A percentile compares a stretch with the other conserved stretches of the same genome.
Evolutionary conservation across 1,140 invertebrate genomes (phyloP).

Genomic region (Portunus trituberculatus): DNA sequence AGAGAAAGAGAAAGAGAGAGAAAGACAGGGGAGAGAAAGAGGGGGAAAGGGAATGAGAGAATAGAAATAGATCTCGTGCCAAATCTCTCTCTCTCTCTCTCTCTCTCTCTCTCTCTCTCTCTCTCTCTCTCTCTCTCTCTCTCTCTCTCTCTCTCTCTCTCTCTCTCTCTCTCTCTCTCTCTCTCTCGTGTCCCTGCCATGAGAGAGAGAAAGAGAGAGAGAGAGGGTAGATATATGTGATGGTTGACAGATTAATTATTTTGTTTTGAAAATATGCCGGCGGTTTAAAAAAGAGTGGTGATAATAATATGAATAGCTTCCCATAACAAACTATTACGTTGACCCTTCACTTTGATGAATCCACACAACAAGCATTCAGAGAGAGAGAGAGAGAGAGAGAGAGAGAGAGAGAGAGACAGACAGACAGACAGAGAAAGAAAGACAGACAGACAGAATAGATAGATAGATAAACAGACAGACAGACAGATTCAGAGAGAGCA

Average conservation of each 20-base stretch:
- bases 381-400: not conserved
- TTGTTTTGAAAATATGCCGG: too few relatives aligned
- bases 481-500: not conserved
- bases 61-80: too few relatives aligned
- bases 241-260: too few relatives aligned
- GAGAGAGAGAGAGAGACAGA: conserved; percentile 19
- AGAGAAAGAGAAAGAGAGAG: not conserved
- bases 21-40: not conserved
- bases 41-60: not conserved
- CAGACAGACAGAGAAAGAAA: not conserved
- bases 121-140: not conserved
- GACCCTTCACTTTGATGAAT: too few relatives aligned
- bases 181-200: conserved; percentile 4
- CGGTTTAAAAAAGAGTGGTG: too few relatives aligned
- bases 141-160: not conserved
- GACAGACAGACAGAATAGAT: not conserved
- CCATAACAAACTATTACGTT: too few relatives aligned
- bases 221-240: too few relatives aligned
- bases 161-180: conserved; percentile 46
- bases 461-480: not conserved
- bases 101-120: too few relatives aligned
- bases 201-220: too few relatives aligned
- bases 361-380: not conserved
- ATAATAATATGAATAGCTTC: too few relatives aligned
- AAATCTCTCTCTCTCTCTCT: too few relatives aligned